These are phyloP conservation scores for Caerostris extrusa DNA, from an alignment of 1,140 invertebrate genomes.

Conservation along the genomic window DNA sequence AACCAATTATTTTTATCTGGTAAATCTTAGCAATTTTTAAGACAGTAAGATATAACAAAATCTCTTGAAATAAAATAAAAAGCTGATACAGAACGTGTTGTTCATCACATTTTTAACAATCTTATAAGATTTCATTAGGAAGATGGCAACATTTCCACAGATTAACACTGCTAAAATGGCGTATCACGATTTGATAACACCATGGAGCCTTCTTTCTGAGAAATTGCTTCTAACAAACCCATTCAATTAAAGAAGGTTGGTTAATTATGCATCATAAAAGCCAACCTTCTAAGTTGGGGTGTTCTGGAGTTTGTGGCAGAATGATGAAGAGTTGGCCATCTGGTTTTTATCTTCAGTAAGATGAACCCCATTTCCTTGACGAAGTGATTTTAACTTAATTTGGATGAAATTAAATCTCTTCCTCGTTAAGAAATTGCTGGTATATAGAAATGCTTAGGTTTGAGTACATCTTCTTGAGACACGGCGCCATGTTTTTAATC, in stretches of 20 bases:
- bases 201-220: not conserved
- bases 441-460: not conserved
- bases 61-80: not conserved
- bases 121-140: not conserved
- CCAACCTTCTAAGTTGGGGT: not conserved
- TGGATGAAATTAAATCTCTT: not conserved
- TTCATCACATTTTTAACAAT: not conserved
- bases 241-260: slow-evolving; percentile 11
- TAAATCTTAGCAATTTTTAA: no score
- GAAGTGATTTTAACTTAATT: not conserved
- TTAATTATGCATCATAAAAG: not conserved
- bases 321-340: slow-evolving; percentile 9
- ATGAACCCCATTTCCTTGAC: not conserved
- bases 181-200: not conserved
- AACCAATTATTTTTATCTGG: no score
- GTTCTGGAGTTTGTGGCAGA: slow-evolving; percentile 3
- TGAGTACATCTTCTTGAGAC: no score
- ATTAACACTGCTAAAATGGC: not conserved
- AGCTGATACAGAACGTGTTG: not conserved
- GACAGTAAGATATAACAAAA: no score
- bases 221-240: slow-evolving; percentile 3
- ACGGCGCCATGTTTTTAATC: no score
- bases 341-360: not conserved
- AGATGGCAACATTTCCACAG: not conserved
- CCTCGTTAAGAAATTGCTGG: not conserved